Base-by-base conservation (phyloP, 35 echinoderm and acorn worm species). In the Ophioderma brevispina region DNA sequence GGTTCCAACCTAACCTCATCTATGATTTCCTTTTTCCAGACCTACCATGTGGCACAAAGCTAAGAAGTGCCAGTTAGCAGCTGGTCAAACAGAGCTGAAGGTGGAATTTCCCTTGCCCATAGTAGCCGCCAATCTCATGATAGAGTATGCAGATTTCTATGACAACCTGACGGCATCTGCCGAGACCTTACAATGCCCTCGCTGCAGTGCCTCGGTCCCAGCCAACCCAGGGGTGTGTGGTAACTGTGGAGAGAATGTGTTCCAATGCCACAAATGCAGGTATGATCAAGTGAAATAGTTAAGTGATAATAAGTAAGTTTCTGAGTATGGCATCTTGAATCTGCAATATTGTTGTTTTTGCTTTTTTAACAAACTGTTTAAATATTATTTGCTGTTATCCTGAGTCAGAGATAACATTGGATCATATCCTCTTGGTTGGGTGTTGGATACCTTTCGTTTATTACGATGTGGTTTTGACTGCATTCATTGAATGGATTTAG, bases 201-300 rank as follows among this genome's bases (percentile, higher is more conserved):
- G 97, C 6, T 99, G 97, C 75, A 99, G 97, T 37, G 97, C 97
- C 13, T 95, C 93, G 2, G 97, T 99, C 41, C 97, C 97, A 0
- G 97, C 97, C 31, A 95, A 99, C 77, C 97, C 97, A 21, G 97
- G 97, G 13, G 97, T 99, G 35, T 99, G 97, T 64, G 93, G 93
- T 23, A 99, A 99, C 88, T 99, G 97, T 78, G 93, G 93, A 31
- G 97, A 99, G 77, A 99, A 99, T 64, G 97, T 99, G 21, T 99
- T 99, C 94, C 97, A 99, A 77, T 99, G 97, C 56, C 97, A 99
- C 89, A 99, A 99, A 84, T 99, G 97, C 94, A 95, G 97, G 97
- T 91, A 46, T 4, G 33, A 14, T 15, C 77, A 79, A 79, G 19
- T 34, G n/a, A n/a, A n/a, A n/a, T n/a, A n/a, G n/a, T n/a, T n/a